These are phyloP conservation scores for Dicaeum eximium DNA, from an alignment of 2,113 vertebrate genomes.

Conservation along the genomic window DNA sequence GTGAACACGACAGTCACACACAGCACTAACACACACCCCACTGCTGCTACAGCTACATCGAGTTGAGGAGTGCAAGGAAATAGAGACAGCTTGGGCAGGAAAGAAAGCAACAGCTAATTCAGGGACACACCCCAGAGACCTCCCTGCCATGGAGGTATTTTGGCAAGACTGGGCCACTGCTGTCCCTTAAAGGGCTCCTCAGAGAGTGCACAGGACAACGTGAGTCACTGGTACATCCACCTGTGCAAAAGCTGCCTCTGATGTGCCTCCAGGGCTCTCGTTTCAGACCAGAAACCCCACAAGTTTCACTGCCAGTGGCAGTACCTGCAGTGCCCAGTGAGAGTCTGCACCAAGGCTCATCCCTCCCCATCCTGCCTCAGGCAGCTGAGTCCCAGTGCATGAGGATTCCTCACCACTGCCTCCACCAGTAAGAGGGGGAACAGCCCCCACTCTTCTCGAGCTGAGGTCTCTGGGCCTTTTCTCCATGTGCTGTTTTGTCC, in stretches of 20 bases:
- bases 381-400: background rate
- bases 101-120: background rate
- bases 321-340: background rate
- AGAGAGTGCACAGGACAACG: rapidly evolving
- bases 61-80: background rate
- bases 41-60: background rate
- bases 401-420: background rate
- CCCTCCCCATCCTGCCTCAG: background rate
- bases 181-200: background rate
- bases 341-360: background rate
- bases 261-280: background rate
- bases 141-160: rapidly evolving
- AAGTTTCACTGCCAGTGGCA: background rate
- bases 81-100: background rate
- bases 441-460: rapidly evolving
- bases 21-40: background rate
- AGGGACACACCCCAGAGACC: rapidly evolving
- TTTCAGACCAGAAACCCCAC: background rate
- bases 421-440: background rate
- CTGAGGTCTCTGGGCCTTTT: background rate
- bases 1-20: background rate
- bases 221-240: background rate
- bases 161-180: background rate
- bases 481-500: background rate
- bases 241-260: background rate